phyloP scores from a whole-genome alignment of 2,797 vertebrate genomes.

The Pitangus sulphuratus region DNA sequence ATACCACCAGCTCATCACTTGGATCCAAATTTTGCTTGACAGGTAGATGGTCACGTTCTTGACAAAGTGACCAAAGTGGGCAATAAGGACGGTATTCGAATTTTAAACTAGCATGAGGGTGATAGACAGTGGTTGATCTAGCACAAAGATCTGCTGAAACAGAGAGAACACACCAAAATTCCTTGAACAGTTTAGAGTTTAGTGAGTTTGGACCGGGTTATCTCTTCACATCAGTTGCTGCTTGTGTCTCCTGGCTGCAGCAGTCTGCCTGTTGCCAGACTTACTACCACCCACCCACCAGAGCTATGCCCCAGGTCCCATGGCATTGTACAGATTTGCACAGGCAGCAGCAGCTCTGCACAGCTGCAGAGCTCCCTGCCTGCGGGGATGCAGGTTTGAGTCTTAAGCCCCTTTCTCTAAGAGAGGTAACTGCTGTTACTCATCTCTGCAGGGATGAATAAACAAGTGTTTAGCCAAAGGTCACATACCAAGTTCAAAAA shows the following conservation, averaged over 20 bases:
- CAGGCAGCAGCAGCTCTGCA: neutral
- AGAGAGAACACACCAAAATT: neutral
- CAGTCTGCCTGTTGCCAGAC: neutral
- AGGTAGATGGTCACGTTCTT: neutral
- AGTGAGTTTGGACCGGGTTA: neutral
- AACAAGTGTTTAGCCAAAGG: neutral
- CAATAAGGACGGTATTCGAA: neutral
- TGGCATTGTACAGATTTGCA: rapidly evolving
- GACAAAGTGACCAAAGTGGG: neutral
- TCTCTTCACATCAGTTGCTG: neutral
- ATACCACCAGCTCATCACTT: neutral
- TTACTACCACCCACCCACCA: neutral
- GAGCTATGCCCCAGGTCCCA: neutral
- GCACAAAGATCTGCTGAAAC: neutral
- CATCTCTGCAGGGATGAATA: neutral
- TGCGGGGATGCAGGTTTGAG: neutral
- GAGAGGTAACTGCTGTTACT: neutral
- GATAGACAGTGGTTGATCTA: neutral
- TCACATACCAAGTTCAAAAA: neutral
- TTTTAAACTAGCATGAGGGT: neutral
- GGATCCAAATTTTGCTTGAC: neutral
- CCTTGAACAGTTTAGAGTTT: neutral
- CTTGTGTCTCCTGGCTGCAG: neutral
- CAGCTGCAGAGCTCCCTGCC: neutral
- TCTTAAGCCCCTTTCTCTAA: neutral